Base-by-base conservation (phyloP, 2,797 vertebrate genomes). In the Poecilia wingei region DNA sequence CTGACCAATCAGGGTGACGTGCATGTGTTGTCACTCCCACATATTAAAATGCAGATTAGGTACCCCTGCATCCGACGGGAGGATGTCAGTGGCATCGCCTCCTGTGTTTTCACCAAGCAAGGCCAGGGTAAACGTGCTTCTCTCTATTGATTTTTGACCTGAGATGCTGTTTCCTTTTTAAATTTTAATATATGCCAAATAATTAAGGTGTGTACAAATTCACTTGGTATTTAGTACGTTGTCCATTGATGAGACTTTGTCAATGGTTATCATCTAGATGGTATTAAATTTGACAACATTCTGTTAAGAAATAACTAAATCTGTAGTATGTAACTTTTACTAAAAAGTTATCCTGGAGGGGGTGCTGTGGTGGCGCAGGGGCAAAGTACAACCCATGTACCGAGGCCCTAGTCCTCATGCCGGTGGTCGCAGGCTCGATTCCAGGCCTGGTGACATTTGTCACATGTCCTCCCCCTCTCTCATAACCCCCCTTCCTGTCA, bases 31-130 rank as follows among this genome's bases (percentile, higher is more conserved):
- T 99, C 98, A 0, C 89, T 99, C 90, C 98, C 98, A 88, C 95
- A 39, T 22, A 96, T 99, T 69, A 98, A 98, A 95, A 93, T 98
- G 90, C 98, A 99, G 93, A 97, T 97, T 61, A 98, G 97, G 5
- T 96, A 98, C 86, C 95, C 97, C 73, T 99, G 98, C 88, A 98
- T 99, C 88, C 97, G 98, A 74, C 94, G 96, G 66, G 98, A 99
- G 92, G 98, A 99, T 14, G 97, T 99, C 78, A 99, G 98, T 0
- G 98, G 98, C 86, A 99, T 99, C 18, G 98, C 98, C 0, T 99
- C 98, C 64, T 99, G 98, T 0, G 98, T 99, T 87, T 99, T 99
- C 95, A 99, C 98, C 77, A 99, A 97, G 73, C 96, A 97, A 0
- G 98, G 98, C 74, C 94, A 95, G 68, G 94, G 94, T 95, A 84